Conservation (phyloP, 2,797 vertebrate species). For the Eulemur coronatus region DNA sequence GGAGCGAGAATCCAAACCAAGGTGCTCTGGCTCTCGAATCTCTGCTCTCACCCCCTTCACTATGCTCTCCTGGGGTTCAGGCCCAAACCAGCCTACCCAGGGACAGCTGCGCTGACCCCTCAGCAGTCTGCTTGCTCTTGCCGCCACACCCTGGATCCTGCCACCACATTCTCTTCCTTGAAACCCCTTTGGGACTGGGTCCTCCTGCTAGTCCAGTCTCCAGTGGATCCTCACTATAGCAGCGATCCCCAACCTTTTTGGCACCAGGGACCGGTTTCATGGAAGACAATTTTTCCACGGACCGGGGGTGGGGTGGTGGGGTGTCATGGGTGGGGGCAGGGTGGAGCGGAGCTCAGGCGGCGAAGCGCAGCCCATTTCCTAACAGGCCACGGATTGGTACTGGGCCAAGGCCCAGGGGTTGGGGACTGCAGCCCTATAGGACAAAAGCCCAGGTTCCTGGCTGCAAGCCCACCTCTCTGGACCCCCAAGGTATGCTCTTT, state of each 20-base stretch:
- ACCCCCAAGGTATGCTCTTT: neutral
- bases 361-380: too few relatives aligned
- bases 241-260: too few relatives aligned
- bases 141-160: neutral
- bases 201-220: neutral
- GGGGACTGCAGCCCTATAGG: too few relatives aligned
- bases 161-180: neutral
- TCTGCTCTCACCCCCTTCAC: neutral
- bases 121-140: neutral
- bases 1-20: neutral
- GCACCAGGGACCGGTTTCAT: too few relatives aligned
- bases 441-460: neutral
- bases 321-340: too few relatives aligned
- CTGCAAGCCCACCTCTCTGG: neutral
- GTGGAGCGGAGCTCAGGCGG: too few relatives aligned
- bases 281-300: too few relatives aligned
- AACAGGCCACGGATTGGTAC: too few relatives aligned
- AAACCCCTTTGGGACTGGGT: neutral
- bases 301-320: too few relatives aligned
- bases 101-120: neutral
- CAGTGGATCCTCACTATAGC: neutral
- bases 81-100: neutral
- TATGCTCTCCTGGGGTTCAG: too few relatives aligned
- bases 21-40: neutral
- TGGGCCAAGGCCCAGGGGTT: too few relatives aligned